Percentiles rank a stretch among this genome's conserved stretches.
Evolutionary conservation across 2,797 vertebrate genomes (phyloP).

Genomic region (Macrochelys suwanniensis): DNA sequence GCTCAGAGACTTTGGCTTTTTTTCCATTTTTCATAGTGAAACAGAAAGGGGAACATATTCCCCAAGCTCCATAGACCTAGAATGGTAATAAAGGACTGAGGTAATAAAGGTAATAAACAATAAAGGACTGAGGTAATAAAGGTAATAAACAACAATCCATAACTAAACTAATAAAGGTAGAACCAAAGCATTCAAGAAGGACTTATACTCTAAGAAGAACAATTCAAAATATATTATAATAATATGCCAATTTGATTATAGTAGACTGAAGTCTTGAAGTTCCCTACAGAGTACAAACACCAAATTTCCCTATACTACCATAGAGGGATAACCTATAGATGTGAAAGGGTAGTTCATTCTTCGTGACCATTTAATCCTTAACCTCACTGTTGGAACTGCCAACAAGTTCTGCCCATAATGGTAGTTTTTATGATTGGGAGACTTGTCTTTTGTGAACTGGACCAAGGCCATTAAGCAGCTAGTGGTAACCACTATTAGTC

Average conservation of each 20-base stretch:
- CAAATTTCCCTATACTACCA: background rate
- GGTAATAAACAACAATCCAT: background rate
- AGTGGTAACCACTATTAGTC: background rate
- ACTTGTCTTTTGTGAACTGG: background rate
- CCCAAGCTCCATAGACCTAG: background rate
- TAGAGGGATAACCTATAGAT: background rate
- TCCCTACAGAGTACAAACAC: background rate
- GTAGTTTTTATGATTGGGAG: background rate
- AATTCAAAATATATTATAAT: background rate
- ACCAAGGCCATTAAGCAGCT: background rate
- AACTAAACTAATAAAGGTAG: background rate
- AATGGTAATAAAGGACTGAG: background rate
- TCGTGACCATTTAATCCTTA: background rate
- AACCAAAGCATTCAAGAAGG: background rate
- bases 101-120: background rate
- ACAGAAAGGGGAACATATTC: background rate
- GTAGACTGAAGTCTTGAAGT: background rate
- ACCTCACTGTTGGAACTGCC: background rate
- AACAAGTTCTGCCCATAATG: background rate
- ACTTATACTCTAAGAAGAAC: background rate
- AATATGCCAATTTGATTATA: background rate
- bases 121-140: background rate
- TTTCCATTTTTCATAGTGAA: background rate
- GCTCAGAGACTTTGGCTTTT: background rate
- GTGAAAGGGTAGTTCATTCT: background rate